Conservation (phyloP, 2,113 vertebrate genomes). For the Cisticola juncidis region DNA sequence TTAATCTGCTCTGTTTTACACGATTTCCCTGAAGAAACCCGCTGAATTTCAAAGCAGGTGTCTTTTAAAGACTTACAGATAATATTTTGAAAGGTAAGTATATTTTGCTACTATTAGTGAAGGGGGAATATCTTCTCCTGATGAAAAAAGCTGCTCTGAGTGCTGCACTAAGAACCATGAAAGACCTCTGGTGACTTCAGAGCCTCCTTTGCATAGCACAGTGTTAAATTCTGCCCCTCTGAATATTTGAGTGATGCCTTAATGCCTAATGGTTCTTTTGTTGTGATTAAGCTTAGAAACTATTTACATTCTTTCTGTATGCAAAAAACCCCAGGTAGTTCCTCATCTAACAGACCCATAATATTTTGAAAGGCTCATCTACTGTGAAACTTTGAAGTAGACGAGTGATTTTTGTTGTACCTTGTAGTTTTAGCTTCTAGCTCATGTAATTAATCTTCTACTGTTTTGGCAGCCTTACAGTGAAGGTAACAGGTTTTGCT, state of each 20-base stretch:
- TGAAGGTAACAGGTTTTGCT: not conserved
- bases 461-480: not conserved
- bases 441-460: not conserved
- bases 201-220: not conserved
- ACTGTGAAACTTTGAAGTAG: not conserved
- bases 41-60: not conserved
- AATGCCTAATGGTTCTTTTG: not conserved
- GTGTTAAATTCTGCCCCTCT: not conserved
- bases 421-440: not conserved
- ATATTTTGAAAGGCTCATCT: not conserved
- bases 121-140: not conserved
- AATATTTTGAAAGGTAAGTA: conserved; percentile 1
- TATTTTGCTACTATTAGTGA: not conserved
- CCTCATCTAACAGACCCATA: not conserved
- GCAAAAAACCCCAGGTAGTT: not conserved
- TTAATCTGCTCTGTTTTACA: not conserved
- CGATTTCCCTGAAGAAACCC: not conserved
- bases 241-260: not conserved
- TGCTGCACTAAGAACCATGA: not conserved
- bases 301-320: not conserved
- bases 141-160: not conserved
- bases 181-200: not conserved
- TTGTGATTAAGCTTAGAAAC: not conserved
- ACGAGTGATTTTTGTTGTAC: not conserved
- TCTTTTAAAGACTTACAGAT: not conserved